phyloP scores from a whole-genome alignment of 1,140 invertebrate species.

The Tetramorium alpestre region DNA sequence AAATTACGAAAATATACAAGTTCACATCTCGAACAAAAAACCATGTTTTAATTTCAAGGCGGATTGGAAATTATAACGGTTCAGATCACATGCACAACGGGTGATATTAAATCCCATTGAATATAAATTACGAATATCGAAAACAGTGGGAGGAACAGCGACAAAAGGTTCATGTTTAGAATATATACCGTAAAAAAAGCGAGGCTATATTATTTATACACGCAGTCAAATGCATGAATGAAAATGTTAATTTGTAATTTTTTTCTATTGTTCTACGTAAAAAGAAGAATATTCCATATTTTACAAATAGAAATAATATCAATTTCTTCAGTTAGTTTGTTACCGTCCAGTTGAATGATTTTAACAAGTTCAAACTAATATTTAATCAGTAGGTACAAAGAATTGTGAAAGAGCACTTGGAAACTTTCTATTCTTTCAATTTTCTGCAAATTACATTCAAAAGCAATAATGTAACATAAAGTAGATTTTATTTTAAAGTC shows the following conservation, averaged over 20 bases:
- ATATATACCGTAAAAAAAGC: not conserved
- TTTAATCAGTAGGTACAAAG: not conserved
- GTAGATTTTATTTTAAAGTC: not conserved
- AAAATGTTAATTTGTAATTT: slow-evolving; percentile 27
- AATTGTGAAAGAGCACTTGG: not conserved
- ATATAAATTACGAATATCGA: slow-evolving; percentile 55
- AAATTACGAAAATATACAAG: slow-evolving; percentile 10
- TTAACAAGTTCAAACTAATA: not conserved
- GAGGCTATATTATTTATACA: slow-evolving; percentile 9
- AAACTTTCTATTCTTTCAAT: not conserved
- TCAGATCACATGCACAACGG: not conserved
- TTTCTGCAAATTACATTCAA: not conserved
- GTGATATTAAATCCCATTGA: slow-evolving; percentile 34
- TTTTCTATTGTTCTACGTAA: not conserved
- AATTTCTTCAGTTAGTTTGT: not conserved
- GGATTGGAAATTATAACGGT: slow-evolving; percentile 44
- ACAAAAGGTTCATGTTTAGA: slow-evolving; percentile 19
- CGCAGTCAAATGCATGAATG: not conserved
- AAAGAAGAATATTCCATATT: not conserved
- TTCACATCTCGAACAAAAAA: slow-evolving; percentile 17
- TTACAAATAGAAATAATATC: not conserved
- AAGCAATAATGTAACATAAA: not conserved
- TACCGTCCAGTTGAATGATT: not conserved
- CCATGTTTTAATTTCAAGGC: slow-evolving; percentile 48
- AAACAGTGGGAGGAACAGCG: not conserved